These are phyloP conservation scores for Microtus ochrogaster DNA, from an alignment of 2,113 vertebrate genomes.

Conservation along the genomic window DNA sequence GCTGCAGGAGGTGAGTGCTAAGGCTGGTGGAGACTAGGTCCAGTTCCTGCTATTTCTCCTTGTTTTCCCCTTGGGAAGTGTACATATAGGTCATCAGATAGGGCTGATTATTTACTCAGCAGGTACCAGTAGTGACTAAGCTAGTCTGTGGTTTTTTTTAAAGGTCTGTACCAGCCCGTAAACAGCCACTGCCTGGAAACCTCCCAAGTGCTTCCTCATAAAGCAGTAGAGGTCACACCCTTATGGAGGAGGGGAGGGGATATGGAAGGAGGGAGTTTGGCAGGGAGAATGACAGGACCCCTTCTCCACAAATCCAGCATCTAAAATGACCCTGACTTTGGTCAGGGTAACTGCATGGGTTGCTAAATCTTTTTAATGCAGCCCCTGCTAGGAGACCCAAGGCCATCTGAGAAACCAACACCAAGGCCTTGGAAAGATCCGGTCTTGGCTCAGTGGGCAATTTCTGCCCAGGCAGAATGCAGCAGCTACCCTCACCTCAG, in stretches of 20 bases:
- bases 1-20: fast-evolving
- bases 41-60: background rate
- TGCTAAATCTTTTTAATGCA: conserved; percentile 16
- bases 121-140: background rate
- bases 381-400: background rate
- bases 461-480: background rate
- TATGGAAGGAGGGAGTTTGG: background rate
- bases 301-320: background rate
- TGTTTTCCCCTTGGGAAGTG: background rate
- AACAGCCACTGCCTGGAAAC: background rate
- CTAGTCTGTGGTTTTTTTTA: background rate
- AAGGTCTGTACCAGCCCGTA: background rate
- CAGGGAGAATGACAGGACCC: background rate
- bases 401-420: background rate
- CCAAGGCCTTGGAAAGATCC: background rate
- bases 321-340: background rate
- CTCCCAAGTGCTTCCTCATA: background rate
- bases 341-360: background rate
- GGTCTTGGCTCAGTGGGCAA: background rate
- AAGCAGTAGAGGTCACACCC: background rate
- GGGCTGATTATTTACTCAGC: background rate
- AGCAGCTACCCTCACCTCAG: background rate
- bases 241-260: background rate
- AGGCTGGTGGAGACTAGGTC: background rate
- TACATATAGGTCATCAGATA: background rate